phyloP scores from a whole-genome alignment of 2,113 vertebrate genomes.

The Aramus guarauna region DNA sequence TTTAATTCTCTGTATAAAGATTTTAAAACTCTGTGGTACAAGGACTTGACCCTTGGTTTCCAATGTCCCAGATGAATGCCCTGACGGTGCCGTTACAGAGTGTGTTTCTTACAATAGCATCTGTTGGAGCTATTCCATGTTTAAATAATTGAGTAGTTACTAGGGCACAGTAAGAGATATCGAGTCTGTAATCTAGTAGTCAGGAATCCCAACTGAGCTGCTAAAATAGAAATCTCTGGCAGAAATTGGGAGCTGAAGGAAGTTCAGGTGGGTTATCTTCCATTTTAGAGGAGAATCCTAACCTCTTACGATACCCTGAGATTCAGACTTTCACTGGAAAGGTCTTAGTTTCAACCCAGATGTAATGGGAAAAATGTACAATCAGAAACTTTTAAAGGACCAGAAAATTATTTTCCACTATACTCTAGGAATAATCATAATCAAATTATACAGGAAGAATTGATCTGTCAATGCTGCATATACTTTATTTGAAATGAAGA shows the following conservation, averaged over 20 bases:
- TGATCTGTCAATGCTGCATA: background rate
- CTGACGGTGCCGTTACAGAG: background rate
- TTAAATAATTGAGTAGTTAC: constrained; percentile 47
- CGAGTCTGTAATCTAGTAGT: background rate
- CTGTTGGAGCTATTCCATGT: background rate
- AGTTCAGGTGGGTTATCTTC: background rate
- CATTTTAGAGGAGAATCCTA: background rate
- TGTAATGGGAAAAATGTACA: background rate
- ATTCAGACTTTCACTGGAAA: background rate
- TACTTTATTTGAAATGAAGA: background rate
- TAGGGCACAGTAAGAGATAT: constrained; percentile 18
- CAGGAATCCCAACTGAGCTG: background rate
- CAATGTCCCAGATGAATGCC: background rate
- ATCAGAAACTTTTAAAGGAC: background rate
- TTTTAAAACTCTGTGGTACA: background rate
- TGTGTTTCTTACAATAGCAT: constrained; percentile 6
- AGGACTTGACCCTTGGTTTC: constrained; percentile 4
- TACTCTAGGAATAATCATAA: background rate
- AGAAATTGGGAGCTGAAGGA: background rate
- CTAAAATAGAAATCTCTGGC: background rate
- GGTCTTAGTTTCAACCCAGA: background rate
- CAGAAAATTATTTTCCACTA: background rate
- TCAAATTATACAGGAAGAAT: background rate
- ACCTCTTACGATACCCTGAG: background rate
- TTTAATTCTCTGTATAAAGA: background rate